Evolutionary conservation across 2,797 vertebrate genomes (phyloP).

Genomic region (Hozukius guyotensis): DNA sequence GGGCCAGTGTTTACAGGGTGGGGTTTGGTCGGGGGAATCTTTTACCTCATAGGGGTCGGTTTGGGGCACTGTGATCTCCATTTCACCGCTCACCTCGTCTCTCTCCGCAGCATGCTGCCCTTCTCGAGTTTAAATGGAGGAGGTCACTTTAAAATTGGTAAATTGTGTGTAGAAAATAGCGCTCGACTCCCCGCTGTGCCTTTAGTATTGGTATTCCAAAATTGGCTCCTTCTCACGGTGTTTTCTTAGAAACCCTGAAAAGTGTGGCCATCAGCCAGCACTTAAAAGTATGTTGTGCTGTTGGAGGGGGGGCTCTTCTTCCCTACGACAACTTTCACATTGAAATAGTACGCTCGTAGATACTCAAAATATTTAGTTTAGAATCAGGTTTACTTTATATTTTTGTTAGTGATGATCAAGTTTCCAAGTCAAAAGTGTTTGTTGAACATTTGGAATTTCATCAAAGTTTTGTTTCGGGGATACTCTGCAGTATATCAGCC

Average conservation of each 20-base stretch:
- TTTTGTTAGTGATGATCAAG: conserved; percentile 13
- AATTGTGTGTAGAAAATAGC: conserved; percentile 81
- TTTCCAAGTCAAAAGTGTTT: conserved; percentile 12
- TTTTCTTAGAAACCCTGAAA: conserved; percentile 75
- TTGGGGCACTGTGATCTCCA: conserved; percentile 75
- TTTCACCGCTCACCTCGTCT: conserved; percentile 76
- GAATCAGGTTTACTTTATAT: conserved; percentile 27
- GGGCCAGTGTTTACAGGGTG: conserved; percentile 68
- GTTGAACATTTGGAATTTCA: conserved; percentile 1
- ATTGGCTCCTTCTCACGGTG: conserved; percentile 70
- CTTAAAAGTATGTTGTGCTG: conserved; percentile 62
- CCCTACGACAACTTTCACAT: conserved; percentile 42
- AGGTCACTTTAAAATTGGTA: conserved; percentile 79
- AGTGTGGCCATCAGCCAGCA: conserved; percentile 64
- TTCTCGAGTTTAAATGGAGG: conserved; percentile 76
- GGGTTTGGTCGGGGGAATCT: conserved; percentile 70
- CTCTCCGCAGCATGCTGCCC: conserved; percentile 71
- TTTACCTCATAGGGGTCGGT: conserved; percentile 70
- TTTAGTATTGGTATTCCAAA: conserved; percentile 63
- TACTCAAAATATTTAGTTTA: conserved; percentile 51
- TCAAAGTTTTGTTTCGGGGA: conserved; percentile 7
- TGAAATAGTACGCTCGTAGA: conserved; percentile 48
- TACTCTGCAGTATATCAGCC: not conserved
- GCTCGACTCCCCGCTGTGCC: conserved; percentile 59
- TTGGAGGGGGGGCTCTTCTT: conserved; percentile 45